Evolutionary conservation across 2,888 invertebrate genomes (phyloP).

Genomic region (Machimus atricapillus): DNA sequence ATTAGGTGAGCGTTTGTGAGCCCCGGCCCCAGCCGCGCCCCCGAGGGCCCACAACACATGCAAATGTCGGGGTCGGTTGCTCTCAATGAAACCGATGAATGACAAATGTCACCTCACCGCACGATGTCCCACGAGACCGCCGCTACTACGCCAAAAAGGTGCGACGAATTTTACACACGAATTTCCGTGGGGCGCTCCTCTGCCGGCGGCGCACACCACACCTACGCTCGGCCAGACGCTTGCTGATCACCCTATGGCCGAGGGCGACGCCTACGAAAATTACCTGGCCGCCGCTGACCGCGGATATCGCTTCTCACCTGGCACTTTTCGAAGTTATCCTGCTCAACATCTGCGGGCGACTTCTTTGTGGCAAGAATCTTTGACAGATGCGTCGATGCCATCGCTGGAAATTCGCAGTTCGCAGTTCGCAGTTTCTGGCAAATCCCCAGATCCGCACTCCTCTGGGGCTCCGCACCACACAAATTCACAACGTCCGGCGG

Average conservation of each 20-base stretch:
- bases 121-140: background rate
- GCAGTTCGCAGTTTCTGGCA: background rate
- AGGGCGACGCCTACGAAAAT: conserved; percentile 35
- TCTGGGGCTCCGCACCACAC: background rate
- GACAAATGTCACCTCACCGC: background rate
- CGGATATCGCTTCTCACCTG: conserved; percentile 38
- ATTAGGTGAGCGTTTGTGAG: background rate
- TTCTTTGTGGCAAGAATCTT: conserved; percentile 44
- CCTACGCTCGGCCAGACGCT: background rate
- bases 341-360: conserved; percentile 44
- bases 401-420: background rate
- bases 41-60: background rate
- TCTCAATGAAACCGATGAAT: conserved; percentile 13
- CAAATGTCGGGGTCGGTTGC: background rate
- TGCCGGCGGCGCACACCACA: background rate
- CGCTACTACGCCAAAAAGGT: background rate
- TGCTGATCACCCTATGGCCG: background rate
- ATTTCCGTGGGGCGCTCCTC: background rate
- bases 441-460: background rate
- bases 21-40: background rate
- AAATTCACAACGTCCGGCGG: background rate
- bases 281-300: background rate
- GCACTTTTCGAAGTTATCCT: conserved; percentile 45
- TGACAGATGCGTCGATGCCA: conserved; percentile 46
- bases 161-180: background rate